Evolutionary conservation across 2,113 vertebrate species (phyloP), one percentile per base, ranked within the genome.

Genomic region (Circaetus cinerascens): DNA sequence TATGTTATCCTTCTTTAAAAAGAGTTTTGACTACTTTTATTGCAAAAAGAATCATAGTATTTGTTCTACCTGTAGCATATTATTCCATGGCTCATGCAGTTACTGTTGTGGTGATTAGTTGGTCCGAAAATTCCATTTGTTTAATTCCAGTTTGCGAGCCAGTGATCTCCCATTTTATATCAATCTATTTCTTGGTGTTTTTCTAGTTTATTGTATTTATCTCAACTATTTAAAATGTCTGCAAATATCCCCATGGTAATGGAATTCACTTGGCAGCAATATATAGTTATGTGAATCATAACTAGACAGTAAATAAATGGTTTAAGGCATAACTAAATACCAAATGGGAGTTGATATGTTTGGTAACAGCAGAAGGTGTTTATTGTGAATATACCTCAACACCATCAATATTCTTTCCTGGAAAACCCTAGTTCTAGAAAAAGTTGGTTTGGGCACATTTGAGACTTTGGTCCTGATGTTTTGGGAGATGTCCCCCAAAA

Each of bases 191-290:
- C 30, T 55, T 45, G 0, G 20, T 57, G n/a, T 7, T 72, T 82
- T 78, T 82, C 53, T 85, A 73, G 40, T 64, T 93, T 73, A 84
- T 66, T 95, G 29, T 86, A 76, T 76, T 90, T 94, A 81, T 95
- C 69, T 87, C 57, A 81, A 73, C 38, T 92, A 75, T 92, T 94
- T 64, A 38, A 96, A 82, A 95, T 36, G 29, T 93, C 86, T 94
- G 48, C 66, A 94, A 91, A 91, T 95, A 93, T 95, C 74, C 86
- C 93, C 71, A 69, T 91, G 62, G 89, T 41, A 93, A 91, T 91
- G 67, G 66, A 83, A 89, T 91, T 85, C 62, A 50, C 45, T 97
- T 97, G 91, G 84, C 86, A 95, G 84, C 68, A 73, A n/a, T 69
- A 15, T 85, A 43, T 78, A 73, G 29, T 56, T 81, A 40, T 40